Evolutionary conservation across 2,888 invertebrate species (phyloP).

Genomic region (Quadroppia sp.): DNA sequence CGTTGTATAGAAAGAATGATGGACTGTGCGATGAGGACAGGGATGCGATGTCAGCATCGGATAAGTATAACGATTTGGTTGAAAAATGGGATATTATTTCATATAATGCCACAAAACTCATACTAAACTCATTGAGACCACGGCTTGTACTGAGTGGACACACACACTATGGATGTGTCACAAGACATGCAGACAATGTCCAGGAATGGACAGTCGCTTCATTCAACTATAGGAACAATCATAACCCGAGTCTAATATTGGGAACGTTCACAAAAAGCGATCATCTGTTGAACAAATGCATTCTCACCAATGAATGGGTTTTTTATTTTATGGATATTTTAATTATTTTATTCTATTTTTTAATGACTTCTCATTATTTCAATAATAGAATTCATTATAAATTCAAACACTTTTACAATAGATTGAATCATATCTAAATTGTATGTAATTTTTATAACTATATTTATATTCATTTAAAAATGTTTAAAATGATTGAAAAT

Average conservation of each 20-base stretch:
- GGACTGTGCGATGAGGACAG: not conserved
- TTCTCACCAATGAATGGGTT: not conserved
- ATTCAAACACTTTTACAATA: too few relatives aligned
- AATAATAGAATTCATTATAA: too few relatives aligned
- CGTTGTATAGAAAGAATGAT: not conserved
- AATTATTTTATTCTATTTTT: not conserved
- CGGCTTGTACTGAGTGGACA: not conserved
- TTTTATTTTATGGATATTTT: not conserved
- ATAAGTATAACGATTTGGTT: not conserved
- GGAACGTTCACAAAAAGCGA: not conserved
- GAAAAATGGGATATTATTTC: not conserved
- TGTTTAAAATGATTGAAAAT: too few relatives aligned
- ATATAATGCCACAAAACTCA: not conserved
- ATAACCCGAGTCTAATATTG: not conserved
- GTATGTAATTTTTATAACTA: too few relatives aligned
- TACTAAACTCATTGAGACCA: not conserved
- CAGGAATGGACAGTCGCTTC: not conserved
- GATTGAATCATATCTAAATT: too few relatives aligned
- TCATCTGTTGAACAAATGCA: not conserved
- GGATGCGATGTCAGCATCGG: not conserved
- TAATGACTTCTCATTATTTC: too few relatives aligned
- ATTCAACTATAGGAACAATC: conserved; percentile 1
- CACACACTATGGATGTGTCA: conserved; percentile 15
- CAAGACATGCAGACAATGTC: not conserved
- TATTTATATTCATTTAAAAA: too few relatives aligned